Base-by-base conservation (phyloP, 1,140 invertebrate species). In the Latrodectus geometricus region DNA sequence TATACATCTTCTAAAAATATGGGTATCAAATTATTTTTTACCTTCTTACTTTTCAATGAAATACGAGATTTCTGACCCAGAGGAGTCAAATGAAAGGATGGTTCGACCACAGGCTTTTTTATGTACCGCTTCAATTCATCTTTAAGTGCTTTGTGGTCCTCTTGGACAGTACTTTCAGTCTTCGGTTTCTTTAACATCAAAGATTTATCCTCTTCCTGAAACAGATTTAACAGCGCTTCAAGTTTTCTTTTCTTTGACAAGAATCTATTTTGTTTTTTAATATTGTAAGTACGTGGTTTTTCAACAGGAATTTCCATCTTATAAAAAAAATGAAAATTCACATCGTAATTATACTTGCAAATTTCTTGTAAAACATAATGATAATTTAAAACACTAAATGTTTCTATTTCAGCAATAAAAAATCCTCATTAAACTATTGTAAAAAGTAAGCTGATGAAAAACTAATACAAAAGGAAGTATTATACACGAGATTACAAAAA, bases 1-100 rank as follows among this genome's bases (percentile, higher is more conserved):
- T 86, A 74, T 15, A 86, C 65, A 35, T 86, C 85, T 65, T 86
- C 69, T 17, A 80, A 35, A 66, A 79, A 86, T 52, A 86, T 52
- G 9, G 85, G 77, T 9, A 50, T 35, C 1, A 52, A 17, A 74
- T 5, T 61, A n/a, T 4, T 17, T 15, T 8, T 14, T n/a, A 35
- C n/a, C 23, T 74, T 56, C 35, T 12, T 56, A 48, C 35, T 14
- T 72, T 48, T 23, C 17, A 56, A 70, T 3, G 11, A 15, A 15
- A 20, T 15, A 15, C 11, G 68, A 35, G 85, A 75, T 79, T 80
- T 86, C 21, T 20, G 4, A n/a, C 85, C 85, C 17, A 0, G 0
- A 17, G 8, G 5, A 17, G 69, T 35, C 0, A 80, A 21, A 9
- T 35, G 74, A 66, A 80, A 86, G 3, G 2, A 9, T 20, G 76